A percentile compares a stretch with the other conserved stretches of the same genome.
Evolutionary conservation across 2,797 vertebrate species (phyloP).

Genomic region (Chrosomus eos): DNA sequence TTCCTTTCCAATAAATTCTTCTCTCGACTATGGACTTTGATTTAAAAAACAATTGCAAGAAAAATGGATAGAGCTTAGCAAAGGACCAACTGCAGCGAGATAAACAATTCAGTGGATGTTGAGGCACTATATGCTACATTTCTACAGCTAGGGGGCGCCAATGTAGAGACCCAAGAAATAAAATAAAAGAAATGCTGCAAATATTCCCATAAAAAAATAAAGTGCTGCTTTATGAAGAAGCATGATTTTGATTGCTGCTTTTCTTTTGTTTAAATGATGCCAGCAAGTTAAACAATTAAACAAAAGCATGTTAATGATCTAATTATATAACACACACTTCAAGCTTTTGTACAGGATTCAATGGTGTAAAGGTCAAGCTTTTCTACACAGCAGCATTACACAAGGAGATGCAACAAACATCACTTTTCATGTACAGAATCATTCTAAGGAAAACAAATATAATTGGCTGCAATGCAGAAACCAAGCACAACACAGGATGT

Average conservation of each 20-base stretch:
- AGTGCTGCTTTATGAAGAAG: background rate
- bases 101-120: background rate
- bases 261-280: background rate
- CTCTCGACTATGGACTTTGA: too few relatives aligned
- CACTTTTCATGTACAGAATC: background rate
- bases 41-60: background rate
- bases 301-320: background rate
- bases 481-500: conserved; percentile 52
- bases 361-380: background rate
- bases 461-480: conserved; percentile 32
- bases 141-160: background rate
- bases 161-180: background rate
- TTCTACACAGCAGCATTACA: background rate
- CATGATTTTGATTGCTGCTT: background rate
- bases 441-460: background rate
- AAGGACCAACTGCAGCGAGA: background rate
- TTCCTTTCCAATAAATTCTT: too few relatives aligned
- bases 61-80: background rate
- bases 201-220: background rate
- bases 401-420: background rate
- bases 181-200: background rate
- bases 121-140: background rate
- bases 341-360: background rate
- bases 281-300: background rate
- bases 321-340: background rate